Percentiles rank a stretch among this genome's conserved stretches.
Evolutionary conservation across 2,113 vertebrate species (phyloP).

Genomic region (Nibea albiflora): DNA sequence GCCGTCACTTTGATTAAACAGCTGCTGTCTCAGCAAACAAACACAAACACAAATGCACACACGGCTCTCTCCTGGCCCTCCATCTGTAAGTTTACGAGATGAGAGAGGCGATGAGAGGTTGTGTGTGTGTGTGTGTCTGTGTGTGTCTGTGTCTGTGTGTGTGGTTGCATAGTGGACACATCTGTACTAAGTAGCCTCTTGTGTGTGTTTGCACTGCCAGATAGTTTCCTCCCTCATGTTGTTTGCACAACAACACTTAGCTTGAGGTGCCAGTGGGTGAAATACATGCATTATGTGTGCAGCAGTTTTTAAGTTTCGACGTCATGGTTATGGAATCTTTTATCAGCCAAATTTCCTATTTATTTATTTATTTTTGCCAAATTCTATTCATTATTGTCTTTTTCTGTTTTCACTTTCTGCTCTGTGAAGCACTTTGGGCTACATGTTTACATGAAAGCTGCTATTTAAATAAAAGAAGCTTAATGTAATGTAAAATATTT

Average conservation of each 20-base stretch:
- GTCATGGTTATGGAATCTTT: too few relatives aligned
- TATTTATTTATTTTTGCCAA: too few relatives aligned
- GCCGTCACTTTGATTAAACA: conserved; percentile 76
- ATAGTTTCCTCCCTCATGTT: conserved; percentile 44
- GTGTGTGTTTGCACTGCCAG: conserved; percentile 66
- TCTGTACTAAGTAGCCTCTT: conserved; percentile 54
- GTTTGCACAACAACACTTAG: conserved; percentile 36
- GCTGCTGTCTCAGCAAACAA: conserved; percentile 65
- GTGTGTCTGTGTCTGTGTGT: conserved; percentile 38
- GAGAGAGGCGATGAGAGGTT: conserved; percentile 4
- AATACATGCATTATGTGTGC: background rate
- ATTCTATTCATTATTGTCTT: too few relatives aligned
- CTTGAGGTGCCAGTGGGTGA: background rate
- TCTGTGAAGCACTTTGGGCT: too few relatives aligned
- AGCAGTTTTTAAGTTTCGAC: too few relatives aligned
- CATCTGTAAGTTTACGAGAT: conserved; percentile 74
- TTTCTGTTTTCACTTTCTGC: too few relatives aligned
- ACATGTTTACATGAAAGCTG: too few relatives aligned
- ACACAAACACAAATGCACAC: conserved; percentile 30
- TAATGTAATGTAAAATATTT: too few relatives aligned
- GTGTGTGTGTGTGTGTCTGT: conserved; percentile 43
- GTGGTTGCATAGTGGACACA: conserved; percentile 44
- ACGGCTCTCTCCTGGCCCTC: conserved; percentile 29
- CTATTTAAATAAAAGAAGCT: too few relatives aligned
- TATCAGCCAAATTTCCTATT: too few relatives aligned